phyloP scores from a whole-genome alignment of 2,797 vertebrate species.

The Manis crassicaudata region DNA sequence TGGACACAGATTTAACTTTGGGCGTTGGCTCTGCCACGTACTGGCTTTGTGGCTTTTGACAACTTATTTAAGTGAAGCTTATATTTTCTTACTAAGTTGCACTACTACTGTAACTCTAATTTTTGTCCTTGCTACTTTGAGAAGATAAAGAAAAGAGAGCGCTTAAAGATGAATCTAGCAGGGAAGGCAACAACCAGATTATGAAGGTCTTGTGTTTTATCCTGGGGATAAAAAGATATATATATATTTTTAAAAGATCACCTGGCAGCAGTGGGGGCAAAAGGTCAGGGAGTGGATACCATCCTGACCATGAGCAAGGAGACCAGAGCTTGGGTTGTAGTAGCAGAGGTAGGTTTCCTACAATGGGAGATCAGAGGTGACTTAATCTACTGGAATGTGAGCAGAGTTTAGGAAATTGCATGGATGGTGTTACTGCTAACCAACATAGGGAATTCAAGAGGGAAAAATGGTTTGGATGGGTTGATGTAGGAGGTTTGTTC shows the following conservation, averaged over 20 bases:
- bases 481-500: not conserved
- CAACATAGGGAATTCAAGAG: not conserved
- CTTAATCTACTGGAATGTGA: not conserved
- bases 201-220: not conserved
- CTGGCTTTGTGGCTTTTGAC: not conserved
- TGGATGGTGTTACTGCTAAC: not conserved
- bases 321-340: not conserved
- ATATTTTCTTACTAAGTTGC: not conserved
- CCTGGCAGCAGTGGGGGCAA: not conserved
- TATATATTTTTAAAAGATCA: not conserved
- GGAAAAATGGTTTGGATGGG: not conserved
- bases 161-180: not conserved
- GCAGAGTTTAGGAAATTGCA: not conserved
- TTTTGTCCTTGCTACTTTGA: not conserved
- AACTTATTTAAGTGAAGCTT: slow-evolving; percentile 8
- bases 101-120: not conserved
- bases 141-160: not conserved
- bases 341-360: not conserved
- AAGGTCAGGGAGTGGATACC: not conserved
- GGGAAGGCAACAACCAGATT: not conserved
- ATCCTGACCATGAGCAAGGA: not conserved
- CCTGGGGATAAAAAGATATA: not conserved
- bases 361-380: not conserved
- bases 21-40: not conserved
- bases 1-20: not conserved